Evolutionary conservation across 1,140 invertebrate genomes (phyloP).

Genomic region (Drosophila pruinosa): DNA sequence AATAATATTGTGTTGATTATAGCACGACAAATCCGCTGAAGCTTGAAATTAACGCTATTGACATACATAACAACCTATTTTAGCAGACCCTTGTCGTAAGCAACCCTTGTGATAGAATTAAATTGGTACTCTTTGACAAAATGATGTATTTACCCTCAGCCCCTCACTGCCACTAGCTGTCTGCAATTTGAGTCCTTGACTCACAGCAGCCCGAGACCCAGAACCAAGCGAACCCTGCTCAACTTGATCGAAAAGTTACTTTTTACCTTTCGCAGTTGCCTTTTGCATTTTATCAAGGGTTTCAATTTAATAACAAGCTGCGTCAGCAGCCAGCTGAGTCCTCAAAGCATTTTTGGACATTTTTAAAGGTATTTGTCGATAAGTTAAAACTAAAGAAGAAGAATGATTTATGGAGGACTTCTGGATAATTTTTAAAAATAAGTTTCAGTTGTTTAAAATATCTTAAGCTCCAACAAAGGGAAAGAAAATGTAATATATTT

Average conservation of each 20-base stretch:
- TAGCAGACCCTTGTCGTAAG: background rate
- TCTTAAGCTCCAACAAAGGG: background rate
- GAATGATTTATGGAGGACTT: background rate
- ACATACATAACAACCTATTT: background rate
- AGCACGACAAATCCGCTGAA: constrained; percentile 29
- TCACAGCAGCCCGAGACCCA: constrained; percentile 18
- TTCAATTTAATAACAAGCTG: constrained; percentile 45
- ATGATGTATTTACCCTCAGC: constrained; percentile 32
- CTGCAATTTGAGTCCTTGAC: constrained; percentile 45
- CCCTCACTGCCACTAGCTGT: background rate
- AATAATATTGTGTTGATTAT: constrained; percentile 35
- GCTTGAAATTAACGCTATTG: constrained; percentile 36
- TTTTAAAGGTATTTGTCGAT: background rate
- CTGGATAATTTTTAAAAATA: background rate
- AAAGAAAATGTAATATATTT: too few species aligned
- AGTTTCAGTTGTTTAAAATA: background rate
- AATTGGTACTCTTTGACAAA: constrained; percentile 28
- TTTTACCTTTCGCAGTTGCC: constrained; percentile 38
- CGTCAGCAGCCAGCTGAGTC: constrained; percentile 26
- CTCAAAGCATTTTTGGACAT: background rate
- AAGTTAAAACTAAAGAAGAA: background rate
- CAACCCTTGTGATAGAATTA: constrained; percentile 30
- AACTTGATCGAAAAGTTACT: constrained; percentile 76
- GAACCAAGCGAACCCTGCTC: constrained; percentile 59
- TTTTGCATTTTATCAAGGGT: constrained; percentile 49